These are phyloP conservation scores for Petrophora chlorosata DNA, from an alignment of 2,888 invertebrate genomes.

Conservation along the genomic window DNA sequence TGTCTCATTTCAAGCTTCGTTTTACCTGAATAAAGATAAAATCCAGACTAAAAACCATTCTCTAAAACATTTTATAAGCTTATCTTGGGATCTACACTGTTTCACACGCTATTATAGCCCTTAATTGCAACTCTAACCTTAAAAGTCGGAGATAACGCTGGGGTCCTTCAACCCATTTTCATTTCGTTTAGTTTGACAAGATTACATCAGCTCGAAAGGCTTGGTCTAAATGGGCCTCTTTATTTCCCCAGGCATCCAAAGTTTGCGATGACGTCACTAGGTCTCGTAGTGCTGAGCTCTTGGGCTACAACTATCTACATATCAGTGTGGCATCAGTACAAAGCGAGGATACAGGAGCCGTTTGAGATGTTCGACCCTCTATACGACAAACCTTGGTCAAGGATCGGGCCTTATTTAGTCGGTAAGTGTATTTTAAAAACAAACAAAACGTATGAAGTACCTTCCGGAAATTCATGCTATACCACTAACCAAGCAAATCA, in stretches of 20 bases:
- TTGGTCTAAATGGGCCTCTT: background rate
- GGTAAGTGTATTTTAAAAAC: slow-evolving; percentile 73
- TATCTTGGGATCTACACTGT: slow-evolving; percentile 6
- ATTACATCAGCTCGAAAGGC: background rate
- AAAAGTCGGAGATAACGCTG: background rate
- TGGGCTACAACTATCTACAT: slow-evolving; percentile 90
- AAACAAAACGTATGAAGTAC: too few species aligned
- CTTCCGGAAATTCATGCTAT: too few species aligned
- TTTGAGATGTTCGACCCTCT: slow-evolving; percentile 92
- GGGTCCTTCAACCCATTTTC: background rate
- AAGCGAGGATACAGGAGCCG: slow-evolving; percentile 89
- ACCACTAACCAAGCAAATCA: too few species aligned
- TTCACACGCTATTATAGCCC: background rate
- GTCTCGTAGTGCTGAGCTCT: slow-evolving; percentile 86
- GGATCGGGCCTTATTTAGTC: slow-evolving; percentile 91
- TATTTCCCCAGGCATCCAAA: slow-evolving; percentile 82
- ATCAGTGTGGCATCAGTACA: slow-evolving; percentile 89
- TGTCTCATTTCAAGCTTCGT: slow-evolving; percentile 9
- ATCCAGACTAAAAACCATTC: slow-evolving; percentile 8
- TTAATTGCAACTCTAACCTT: slow-evolving; percentile 5
- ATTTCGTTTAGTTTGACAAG: slow-evolving; percentile 3
- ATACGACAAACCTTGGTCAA: slow-evolving; percentile 93
- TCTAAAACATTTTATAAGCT: slow-evolving; percentile 4
- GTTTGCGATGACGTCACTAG: slow-evolving; percentile 82
- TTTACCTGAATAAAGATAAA: slow-evolving; percentile 9